A percentile compares a stretch with the other conserved stretches of the same genome.
Evolutionary conservation across 2,888 invertebrate species (phyloP).

Genomic region (Drosophila pseudotalamancana): DNA sequence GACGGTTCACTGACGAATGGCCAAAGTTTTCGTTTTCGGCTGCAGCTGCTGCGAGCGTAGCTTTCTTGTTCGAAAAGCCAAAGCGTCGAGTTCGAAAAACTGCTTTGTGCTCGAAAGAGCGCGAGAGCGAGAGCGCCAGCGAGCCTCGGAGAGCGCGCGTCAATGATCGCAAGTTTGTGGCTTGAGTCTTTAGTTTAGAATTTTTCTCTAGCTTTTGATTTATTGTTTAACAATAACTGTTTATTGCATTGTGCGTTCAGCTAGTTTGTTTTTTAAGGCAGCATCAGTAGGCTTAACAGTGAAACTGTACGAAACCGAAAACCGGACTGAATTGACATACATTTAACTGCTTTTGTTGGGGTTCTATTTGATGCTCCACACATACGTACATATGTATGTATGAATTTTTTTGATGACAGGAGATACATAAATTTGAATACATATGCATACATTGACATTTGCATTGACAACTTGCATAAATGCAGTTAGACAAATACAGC

Average conservation of each 20-base stretch:
- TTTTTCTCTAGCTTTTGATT: constrained; percentile 63
- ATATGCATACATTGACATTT: constrained; percentile 1
- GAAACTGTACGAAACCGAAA: constrained; percentile 1
- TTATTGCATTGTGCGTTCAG: constrained; percentile 63
- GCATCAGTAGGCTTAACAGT: constrained; percentile 20
- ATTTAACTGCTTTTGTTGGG: constrained; percentile 33
- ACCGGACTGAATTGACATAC: constrained; percentile 41
- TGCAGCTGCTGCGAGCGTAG: constrained; percentile 42
- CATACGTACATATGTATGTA: background rate
- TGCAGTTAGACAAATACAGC: background rate
- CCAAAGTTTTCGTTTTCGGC: constrained; percentile 59
- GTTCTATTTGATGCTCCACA: constrained; percentile 9
- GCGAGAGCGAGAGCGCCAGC: constrained; percentile 13
- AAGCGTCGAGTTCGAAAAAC: constrained; percentile 50
- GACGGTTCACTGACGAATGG: constrained; percentile 75
- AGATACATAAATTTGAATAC: constrained; percentile 7
- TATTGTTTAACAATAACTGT: constrained; percentile 74
- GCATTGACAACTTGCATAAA: background rate
- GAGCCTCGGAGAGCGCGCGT: background rate
- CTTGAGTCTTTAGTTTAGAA: constrained; percentile 69
- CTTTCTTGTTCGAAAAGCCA: constrained; percentile 20
- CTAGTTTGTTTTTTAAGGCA: constrained; percentile 18
- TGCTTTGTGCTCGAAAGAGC: constrained; percentile 33
- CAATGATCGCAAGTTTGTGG: constrained; percentile 52
- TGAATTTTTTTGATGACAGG: constrained; percentile 7